Evolutionary conservation across 92 coral and sea anemone species (phyloP), one percentile per base, ranked within the genome.

Genomic region (Actinostola sp.): DNA sequence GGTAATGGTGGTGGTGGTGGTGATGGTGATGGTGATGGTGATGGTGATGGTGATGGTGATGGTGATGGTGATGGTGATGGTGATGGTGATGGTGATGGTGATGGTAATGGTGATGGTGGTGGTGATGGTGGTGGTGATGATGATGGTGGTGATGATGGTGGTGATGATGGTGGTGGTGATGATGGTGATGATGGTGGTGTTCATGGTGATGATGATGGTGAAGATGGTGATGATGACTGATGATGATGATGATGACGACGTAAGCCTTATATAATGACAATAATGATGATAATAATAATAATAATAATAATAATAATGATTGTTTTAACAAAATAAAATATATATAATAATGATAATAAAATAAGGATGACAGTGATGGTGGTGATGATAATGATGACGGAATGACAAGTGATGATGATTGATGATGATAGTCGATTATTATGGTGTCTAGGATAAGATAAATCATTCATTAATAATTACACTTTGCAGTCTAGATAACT

Each of bases 121-220:
- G 8, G 17, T 55, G 30, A 55, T 15, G 28, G 23, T 55, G 61
- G 34, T 55, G 5, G 17, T 55, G 61, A 21, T 55, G 3, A 55
- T 55, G 61, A 8, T 23, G 11, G 2, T 55, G 61, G 2, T 28
- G 61, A 21, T 55, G 8, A 55, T 55, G 23, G 34, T 23, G 32
- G 61, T 28, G 61, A 26, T 55, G 61, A 55, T 55, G 54, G 33
- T 55, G 30, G 9, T 55, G 34, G 25, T 50, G 56, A 19, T 50
- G 56, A 10, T 50, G 56, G 25, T 50, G 5, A 19, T 21, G 23
- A 50, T 21, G 5, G 12, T 19, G 5, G 12, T 9, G 5, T 50
- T 50, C 25, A 39, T 39, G 44, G 7, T 14, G 44, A 36, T 36
- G 42, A 4, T 36, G 42, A 4, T 36, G 11, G 11, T 36, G n/a